Conservation (phyloP, 2,888 invertebrate species). For the Parascotia fuliginaria region DNA sequence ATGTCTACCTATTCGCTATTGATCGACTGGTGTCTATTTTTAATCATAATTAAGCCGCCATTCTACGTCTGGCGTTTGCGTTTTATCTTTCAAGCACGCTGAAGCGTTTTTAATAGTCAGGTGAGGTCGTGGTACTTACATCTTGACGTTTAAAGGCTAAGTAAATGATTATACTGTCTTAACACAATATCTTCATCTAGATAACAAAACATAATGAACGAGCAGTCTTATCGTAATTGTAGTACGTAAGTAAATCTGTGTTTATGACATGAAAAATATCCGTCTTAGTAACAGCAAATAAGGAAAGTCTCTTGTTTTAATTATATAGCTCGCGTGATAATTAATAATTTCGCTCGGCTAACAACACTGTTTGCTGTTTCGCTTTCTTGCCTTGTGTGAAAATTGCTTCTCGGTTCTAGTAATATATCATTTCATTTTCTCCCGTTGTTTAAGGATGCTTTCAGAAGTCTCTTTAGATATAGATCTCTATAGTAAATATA, state of each 20-base stretch:
- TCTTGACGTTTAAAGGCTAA: conserved; percentile 45
- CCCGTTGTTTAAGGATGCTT: conserved; percentile 4
- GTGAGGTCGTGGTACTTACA: conserved; percentile 9
- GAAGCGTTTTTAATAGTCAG: conserved; percentile 8
- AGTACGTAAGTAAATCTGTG: conserved; percentile 39
- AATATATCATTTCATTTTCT: conserved; percentile 21
- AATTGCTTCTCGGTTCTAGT: conserved; percentile 33
- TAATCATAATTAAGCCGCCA: conserved; percentile 9
- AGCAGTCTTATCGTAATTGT: conserved; percentile 42
- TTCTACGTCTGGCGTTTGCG: conserved; percentile 9
- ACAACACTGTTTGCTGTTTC: conserved; percentile 57
- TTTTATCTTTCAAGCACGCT: conserved; percentile 13
- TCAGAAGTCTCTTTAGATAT: conserved; percentile 10
- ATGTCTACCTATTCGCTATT: conserved; percentile 16
- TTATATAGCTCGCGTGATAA: conserved; percentile 55
- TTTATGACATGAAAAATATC: conserved; percentile 34
- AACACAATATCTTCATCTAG: conserved; percentile 26
- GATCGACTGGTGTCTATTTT: conserved; percentile 8
- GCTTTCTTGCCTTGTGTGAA: conserved; percentile 67
- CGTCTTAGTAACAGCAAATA: conserved; percentile 45
- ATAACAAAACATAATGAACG: conserved; percentile 25
- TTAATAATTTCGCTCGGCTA: conserved; percentile 42
- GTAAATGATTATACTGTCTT: conserved; percentile 35
- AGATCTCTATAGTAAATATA: conserved; percentile 18
- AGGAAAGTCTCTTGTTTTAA: conserved; percentile 39